Conservation (phyloP, 2,113 vertebrate genomes). For the Himantopus leucocephalus region DNA sequence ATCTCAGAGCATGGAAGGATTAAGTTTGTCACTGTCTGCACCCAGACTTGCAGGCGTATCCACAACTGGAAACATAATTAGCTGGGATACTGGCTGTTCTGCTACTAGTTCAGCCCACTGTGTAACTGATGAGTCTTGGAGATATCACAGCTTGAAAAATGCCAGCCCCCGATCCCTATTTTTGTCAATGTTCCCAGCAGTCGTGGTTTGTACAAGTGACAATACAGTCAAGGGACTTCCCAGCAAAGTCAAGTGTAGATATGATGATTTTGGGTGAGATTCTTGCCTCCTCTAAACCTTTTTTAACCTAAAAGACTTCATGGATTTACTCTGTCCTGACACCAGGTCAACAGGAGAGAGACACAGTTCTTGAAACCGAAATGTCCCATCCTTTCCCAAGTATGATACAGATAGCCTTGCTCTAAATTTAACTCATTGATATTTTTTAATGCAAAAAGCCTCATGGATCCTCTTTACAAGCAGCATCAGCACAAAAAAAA, state of each 20-base stretch:
- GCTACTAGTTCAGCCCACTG: not conserved
- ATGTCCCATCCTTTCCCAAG: not conserved
- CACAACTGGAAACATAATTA: not conserved
- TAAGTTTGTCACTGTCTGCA: not conserved
- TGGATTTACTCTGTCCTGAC: not conserved
- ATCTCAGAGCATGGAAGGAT: not conserved
- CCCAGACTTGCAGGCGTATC: not conserved
- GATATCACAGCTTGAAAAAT: not conserved
- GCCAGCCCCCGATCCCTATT: rapidly evolving
- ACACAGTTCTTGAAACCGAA: not conserved
- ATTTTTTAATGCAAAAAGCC: not conserved
- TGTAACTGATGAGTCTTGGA: not conserved
- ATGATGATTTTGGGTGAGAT: not conserved
- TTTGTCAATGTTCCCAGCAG: not conserved
- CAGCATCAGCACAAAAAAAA: not conserved
- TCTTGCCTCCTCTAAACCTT: not conserved
- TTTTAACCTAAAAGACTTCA: not conserved
- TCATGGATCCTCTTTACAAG: not conserved
- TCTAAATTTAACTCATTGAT: not conserved
- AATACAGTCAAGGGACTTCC: rapidly evolving
- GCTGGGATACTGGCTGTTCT: not conserved
- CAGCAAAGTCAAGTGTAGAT: not conserved
- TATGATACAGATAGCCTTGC: not conserved
- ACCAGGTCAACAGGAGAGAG: not conserved
- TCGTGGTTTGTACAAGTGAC: not conserved